Evolutionary conservation across 2,888 invertebrate species (phyloP), one percentile per base, ranked within the genome.

Genomic region (Atethmia centrago): DNA sequence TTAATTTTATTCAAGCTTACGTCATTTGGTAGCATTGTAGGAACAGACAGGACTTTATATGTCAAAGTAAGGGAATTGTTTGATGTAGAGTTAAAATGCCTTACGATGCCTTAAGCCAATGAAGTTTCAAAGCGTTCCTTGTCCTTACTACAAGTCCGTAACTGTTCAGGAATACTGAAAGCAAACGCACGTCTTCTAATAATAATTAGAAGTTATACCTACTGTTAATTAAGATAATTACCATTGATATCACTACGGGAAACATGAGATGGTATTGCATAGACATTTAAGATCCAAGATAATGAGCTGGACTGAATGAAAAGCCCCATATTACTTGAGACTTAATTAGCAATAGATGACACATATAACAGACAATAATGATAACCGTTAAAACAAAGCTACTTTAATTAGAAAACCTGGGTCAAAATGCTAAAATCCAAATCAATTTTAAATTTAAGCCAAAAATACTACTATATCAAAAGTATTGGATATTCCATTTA

Each of bases 1-100:
- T 87, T 86, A 79, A 84, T 87, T 85, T 82, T 40, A 78, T 77
- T 71, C 78, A 77, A 83, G 69, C 59, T 77, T 85, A 80, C 81
- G 72, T 88, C 89, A 88, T 90, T 82, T 62, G 47, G 25, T 40
- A 59, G 10, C n/a, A 14, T 45, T 59, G 16, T 59, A 49, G 21
- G 28, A 75, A 49, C 16, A 75, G 55, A 19, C 49, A 74, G 45
- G 51, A 64, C 21, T 28, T 66, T 66, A 47, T 75, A 76, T 64
- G 42, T 53, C 56, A 63, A 67, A 63, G 51, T 63, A 19, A 66
- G 45, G 61, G 49, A 14, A 49, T 28, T 16, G 47, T 74, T 42
- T 31, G n/a, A 53, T 14, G n/a, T 25, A 51, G n/a, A n/a, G n/a
- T n/a, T n/a, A n/a, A n/a, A n/a, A n/a, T n/a, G n/a, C 28, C 28